Evolutionary conservation across 2,888 invertebrate species (phyloP), one percentile per base, ranked within the genome.

Genomic region (Acleris cristana): DNA sequence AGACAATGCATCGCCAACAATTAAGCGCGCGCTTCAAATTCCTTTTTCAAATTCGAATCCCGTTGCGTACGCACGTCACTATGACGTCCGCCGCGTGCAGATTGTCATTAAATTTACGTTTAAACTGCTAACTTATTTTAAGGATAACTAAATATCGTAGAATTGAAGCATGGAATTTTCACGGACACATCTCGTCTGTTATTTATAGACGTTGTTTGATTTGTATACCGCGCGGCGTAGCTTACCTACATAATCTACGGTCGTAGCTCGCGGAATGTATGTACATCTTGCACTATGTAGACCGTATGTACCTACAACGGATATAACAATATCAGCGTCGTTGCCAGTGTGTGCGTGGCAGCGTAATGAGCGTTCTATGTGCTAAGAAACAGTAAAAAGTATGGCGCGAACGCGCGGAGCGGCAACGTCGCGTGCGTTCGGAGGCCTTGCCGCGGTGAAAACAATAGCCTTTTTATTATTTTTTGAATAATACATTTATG

Each of bases 321-420:
- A 87, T 86, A 89, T 86, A 88, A 90, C 90, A 89, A 90, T 87
- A 88, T 86, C 83, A 80, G 79, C 64, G 72, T 63, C 66, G 74
- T 55, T 64, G 72, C 70, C 72, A 66, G 59, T 78, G 78, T 79
- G 79, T 80, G 81, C 75, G 80, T 80, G 76, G 70, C 72, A 74
- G 80, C 86, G 91, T 90, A 90, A 92, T 90, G 92, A 91, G 90
- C 88, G 89, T 82, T 89, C 91, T 93, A 92, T 92, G 90, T 90
- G 88, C 88, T 87, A 89, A 93, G 93, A 92, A 93, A 93, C 93
- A 93, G 93, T 93, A 93, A 93, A 93, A 93, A 93, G 93, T 93
- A 93, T 90, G 92, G 92, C 92, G 92, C 90, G 90, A 87, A 87
- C 84, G 88, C 83, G 82, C 87, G 73, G 85, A 82, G 81, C 82